Evolutionary conservation across 2,113 vertebrate species (phyloP).

Genomic region (Apus apus): DNA sequence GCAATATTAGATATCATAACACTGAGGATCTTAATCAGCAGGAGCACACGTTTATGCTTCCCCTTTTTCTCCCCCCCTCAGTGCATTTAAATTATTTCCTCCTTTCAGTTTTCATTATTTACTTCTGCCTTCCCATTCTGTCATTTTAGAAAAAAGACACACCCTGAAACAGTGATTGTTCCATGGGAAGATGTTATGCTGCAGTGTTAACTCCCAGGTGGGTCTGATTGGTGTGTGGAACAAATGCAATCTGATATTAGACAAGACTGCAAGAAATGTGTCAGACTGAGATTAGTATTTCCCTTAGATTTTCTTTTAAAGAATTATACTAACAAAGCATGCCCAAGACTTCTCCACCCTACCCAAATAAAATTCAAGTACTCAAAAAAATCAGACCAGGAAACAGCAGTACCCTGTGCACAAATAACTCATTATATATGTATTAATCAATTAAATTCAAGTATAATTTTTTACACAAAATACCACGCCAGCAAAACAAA

Average conservation of each 20-base stretch:
- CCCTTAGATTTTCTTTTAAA: neutral
- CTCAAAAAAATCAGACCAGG: neutral
- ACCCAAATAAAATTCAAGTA: neutral
- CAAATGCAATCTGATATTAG: neutral
- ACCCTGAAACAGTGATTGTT: neutral
- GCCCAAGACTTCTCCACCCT: neutral
- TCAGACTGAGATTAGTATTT: neutral
- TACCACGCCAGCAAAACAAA: conserved; percentile 28
- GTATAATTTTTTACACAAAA: neutral
- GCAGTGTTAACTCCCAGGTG: neutral
- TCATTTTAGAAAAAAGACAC: neutral
- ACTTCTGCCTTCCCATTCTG: neutral
- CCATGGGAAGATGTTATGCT: neutral
- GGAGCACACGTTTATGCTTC: neutral
- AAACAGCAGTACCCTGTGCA: neutral
- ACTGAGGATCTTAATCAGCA: neutral
- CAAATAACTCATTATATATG: neutral
- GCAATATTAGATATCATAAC: neutral
- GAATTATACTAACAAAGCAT: neutral
- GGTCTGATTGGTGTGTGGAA: neutral
- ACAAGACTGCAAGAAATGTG: neutral
- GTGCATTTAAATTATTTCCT: conserved; percentile 41
- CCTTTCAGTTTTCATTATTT: conserved; percentile 26
- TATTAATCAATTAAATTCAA: neutral
- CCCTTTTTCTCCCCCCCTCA: neutral